These are phyloP conservation scores for Phalacrocorax pelagicus DNA, from an alignment of 2,113 vertebrate genomes.

Conservation along the genomic window DNA sequence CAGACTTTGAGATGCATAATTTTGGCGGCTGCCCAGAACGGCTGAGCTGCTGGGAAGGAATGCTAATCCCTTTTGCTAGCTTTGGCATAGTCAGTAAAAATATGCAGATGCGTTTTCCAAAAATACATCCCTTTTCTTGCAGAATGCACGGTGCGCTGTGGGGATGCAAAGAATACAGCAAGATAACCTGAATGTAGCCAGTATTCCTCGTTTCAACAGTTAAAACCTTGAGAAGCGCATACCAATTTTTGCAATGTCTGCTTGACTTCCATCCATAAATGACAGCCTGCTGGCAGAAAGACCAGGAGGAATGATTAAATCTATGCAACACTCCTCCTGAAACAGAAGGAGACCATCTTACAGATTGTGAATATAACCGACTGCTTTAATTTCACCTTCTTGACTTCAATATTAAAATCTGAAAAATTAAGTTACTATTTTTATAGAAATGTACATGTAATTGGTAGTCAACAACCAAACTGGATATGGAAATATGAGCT, in stretches of 20 bases:
- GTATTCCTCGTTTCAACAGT: background rate
- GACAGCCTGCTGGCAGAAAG: background rate
- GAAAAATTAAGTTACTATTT: background rate
- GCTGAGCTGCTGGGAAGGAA: background rate
- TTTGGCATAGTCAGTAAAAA: conserved; percentile 1
- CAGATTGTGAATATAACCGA: background rate
- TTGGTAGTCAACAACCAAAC: background rate
- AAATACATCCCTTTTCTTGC: background rate
- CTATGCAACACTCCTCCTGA: background rate
- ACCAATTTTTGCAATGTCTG: conserved; percentile 15
- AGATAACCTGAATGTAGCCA: background rate
- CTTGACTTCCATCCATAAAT: background rate
- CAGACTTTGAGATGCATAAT: background rate
- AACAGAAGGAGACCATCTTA: background rate
- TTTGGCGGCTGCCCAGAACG: background rate
- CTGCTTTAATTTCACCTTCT: conserved; percentile 38
- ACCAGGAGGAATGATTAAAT: background rate
- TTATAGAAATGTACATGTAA: background rate
- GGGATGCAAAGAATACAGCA: background rate
- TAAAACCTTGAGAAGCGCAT: background rate
- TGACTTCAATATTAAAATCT: background rate
- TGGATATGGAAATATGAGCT: background rate
- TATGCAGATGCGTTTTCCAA: background rate
- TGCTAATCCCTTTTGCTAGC: background rate
- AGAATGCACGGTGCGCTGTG: background rate